Base-by-base conservation (phyloP, 1,140 invertebrate species). In the Sogatella furcifera region DNA sequence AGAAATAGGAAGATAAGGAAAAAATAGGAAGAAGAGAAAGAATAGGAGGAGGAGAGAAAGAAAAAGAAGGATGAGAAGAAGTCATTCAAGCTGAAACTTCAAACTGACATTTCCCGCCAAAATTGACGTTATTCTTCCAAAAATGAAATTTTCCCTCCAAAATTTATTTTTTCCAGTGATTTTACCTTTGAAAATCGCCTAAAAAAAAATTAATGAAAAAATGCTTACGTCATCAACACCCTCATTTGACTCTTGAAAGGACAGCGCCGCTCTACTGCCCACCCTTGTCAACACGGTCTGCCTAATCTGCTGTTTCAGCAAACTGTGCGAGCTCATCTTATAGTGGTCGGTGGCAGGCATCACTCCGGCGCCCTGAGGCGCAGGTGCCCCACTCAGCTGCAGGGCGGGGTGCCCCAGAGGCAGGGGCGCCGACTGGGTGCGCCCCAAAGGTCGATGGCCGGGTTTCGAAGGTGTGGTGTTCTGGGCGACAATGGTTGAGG, bases 401-500 rank as follows among this genome's bases (percentile, higher is more conserved):
- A 98, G 80, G 80, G 94, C 85, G 22, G 92, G 93, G 77, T 96
- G 91, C 3, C 92, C 92, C n/a, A 98, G 77, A 22, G 95, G 95
- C 65, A 97, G 74, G 0, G 95, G 94, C 5, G 93, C 93, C 11
- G 89, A 92, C 72, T 95, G 91, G n/a, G 92, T 95, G 68, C 92
- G 81, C 62, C 90, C 90, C 72, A 95, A 79, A 61, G 90, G 90
- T 65, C 90, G 80, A 68, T 86, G 84, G 65, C 82, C 77, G 73
- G 81, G 77, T n/a, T 17, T 17, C 6, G 15, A 19, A 49, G 34
- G 3, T 1, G 8, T 10, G 11, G 34, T 4, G 24, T 28, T 28
- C 24, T 38, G 34, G 9, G n/a, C n/a, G n/a, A 38, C 34, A 38
- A 28, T 38, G 9, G 34, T 38, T 4, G 34, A 2, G 1, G 34